These are phyloP conservation scores for Hyperoplus lanceolatus DNA, from an alignment of 2,797 vertebrate species.

Conservation along the genomic window DNA sequence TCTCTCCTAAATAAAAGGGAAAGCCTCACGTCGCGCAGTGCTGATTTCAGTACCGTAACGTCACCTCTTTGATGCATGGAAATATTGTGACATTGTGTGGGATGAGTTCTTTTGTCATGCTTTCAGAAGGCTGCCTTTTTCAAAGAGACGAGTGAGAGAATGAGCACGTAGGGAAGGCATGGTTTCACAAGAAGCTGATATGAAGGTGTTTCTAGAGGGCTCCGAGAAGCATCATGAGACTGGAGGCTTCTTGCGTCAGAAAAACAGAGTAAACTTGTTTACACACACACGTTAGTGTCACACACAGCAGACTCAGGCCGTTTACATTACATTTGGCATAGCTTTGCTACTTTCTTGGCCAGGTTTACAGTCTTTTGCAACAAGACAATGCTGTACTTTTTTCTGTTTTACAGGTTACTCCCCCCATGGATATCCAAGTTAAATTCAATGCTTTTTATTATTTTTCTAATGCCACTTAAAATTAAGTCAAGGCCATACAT, in stretches of 20 bases:
- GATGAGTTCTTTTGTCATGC: constrained; percentile 85
- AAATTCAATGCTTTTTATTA: no score
- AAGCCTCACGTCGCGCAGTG: constrained; percentile 74
- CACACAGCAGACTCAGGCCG: constrained; percentile 21
- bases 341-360: neutral
- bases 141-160: constrained; percentile 73
- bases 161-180: constrained; percentile 73
- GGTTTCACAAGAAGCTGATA: constrained; percentile 77
- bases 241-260: constrained; percentile 72
- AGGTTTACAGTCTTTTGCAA: neutral
- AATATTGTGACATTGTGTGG: constrained; percentile 83
- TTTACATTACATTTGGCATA: constrained; percentile 18
- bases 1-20: constrained; percentile 83
- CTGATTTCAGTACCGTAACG: constrained; percentile 84
- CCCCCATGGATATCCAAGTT: no score
- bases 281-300: constrained; percentile 39
- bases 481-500: no score
- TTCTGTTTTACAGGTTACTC: no score
- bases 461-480: no score
- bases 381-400: neutral
- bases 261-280: constrained; percentile 71
- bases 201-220: constrained; percentile 73
- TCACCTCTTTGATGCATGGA: constrained; percentile 84
- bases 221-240: constrained; percentile 46
- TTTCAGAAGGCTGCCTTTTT: constrained; percentile 78